Base-by-base conservation (phyloP, 2,888 invertebrate genomes). In the Mythimna vitellina region DNA sequence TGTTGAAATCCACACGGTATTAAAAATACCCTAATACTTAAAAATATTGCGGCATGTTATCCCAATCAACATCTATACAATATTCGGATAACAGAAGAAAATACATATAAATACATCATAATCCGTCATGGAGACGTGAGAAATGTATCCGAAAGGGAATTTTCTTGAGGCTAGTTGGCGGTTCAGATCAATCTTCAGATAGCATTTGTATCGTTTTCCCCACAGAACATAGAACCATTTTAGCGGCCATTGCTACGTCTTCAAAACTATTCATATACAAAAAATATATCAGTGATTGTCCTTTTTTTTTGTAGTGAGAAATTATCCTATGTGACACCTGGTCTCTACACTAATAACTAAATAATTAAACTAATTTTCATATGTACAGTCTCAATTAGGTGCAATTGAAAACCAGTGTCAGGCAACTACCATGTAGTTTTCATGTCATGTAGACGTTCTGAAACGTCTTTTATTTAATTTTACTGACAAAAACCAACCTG, bases 81-180 rank as follows among this genome's bases (percentile, higher is more conserved):
- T 79, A 71, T 70, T 78, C 79, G 79, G 76, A 87, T 85, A 85
- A 81, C 82, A 84, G 86, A 87, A 82, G 84, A 86, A 86, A 87
- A 81, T 77, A 84, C 70, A 86, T 87, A 89, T 68, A 75, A 88
- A 92, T 92, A 89, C 89, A 87, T 92, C 92, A 91, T 92, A 91
- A 93, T 93, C 92, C 87, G 91, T 93, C 93, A 92, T 83, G 56
- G 67, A 83, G 86, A 86, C 88, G 89, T 86, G 87, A 80, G 80
- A 77, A 82, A 82, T 82, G 80, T 73, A 77, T 78, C 76, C 78
- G 82, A 86, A 83, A 85, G 70, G 78, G 81, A 83, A 82, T 86
- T 78, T 81, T 70, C 69, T 70, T 70, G 63, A 74, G 73, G 74
- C 76, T 81, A 76, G 79, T 68, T 79, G 71, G 64, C 64, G 75